These are phyloP conservation scores for Crotalus horridus DNA, from an alignment of 2,113 vertebrate genomes.

Conservation along the genomic window DNA sequence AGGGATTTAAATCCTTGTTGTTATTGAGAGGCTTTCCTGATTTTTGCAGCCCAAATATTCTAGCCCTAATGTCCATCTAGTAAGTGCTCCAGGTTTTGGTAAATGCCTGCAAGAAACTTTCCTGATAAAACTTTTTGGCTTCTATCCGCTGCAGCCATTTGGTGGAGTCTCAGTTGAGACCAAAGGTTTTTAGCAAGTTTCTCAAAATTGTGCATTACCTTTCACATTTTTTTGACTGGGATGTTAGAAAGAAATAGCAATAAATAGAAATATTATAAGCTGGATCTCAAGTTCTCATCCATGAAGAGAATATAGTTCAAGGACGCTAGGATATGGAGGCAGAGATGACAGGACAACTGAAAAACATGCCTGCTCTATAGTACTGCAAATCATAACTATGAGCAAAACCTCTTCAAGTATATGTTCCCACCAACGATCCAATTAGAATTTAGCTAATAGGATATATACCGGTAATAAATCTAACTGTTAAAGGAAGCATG, in stretches of 20 bases:
- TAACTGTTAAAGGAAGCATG: not conserved
- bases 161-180: not conserved
- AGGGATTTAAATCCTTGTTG: not conserved
- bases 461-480: not conserved
- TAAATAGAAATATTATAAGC: not conserved
- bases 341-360: not conserved
- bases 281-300: not conserved
- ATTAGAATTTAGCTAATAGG: not conserved
- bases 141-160: not conserved
- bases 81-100: not conserved
- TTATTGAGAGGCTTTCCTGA: not conserved
- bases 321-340: not conserved
- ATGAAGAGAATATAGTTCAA: not conserved
- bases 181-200: not conserved
- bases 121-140: not conserved
- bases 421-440: not conserved
- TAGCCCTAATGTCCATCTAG: not conserved
- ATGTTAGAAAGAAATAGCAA: not conserved
- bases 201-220: not conserved
- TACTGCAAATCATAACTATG: not conserved
- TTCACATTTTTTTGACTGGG: not conserved
- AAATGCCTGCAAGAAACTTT: not conserved
- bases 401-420: not conserved
- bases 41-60: not conserved
- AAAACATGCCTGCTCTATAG: not conserved